Conservation (phyloP, 2,888 invertebrate genomes). For the Heteromyza rotundicornis region DNA sequence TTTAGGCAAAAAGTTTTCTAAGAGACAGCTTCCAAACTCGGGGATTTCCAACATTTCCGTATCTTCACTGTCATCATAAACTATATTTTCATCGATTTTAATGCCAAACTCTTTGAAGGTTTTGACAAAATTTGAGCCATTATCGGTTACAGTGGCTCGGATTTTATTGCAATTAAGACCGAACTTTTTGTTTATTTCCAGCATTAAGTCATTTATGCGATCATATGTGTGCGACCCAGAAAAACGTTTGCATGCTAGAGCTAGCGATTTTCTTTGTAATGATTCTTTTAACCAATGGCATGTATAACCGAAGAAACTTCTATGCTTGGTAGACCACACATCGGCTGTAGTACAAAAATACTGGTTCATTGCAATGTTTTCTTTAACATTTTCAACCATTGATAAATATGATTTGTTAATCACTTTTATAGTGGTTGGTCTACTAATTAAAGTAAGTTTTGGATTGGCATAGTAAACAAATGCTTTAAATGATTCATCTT, state of each 20-base stretch:
- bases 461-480: background rate
- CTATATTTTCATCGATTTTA: background rate
- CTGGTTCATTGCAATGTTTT: background rate
- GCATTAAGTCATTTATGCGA: background rate
- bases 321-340: conserved; percentile 19
- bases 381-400: background rate
- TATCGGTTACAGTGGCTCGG: background rate
- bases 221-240: background rate
- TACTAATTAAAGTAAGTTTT: background rate
- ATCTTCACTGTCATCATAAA: background rate
- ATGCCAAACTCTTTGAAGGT: background rate
- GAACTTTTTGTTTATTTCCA: background rate
- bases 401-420: background rate
- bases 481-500: background rate
- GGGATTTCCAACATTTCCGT: background rate
- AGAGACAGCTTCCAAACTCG: background rate
- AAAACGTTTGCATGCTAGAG: conserved; percentile 16
- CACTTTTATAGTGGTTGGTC: background rate
- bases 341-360: conserved; percentile 18
- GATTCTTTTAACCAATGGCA: conserved; percentile 11
- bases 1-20: background rate
- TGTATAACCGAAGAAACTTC: conserved; percentile 18
- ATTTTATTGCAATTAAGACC: background rate
- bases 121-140: too few species aligned
- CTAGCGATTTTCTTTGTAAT: conserved; percentile 6